Conservation (phyloP, 2,113 vertebrate species). For the Poeciliopsis occidentalis region DNA sequence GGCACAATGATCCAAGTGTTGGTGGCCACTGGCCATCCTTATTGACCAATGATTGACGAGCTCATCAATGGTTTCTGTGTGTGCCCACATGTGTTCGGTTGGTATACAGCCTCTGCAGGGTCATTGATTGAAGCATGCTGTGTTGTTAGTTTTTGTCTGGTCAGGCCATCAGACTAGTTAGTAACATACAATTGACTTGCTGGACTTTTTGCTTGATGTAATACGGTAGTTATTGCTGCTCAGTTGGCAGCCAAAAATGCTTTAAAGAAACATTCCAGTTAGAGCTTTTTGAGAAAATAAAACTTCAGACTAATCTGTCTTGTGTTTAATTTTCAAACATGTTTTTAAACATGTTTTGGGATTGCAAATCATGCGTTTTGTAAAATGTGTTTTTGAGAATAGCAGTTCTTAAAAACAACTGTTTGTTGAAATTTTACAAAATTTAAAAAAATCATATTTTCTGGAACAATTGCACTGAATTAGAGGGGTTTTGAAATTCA, state of each 20-base stretch:
- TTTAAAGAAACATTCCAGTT: not conserved
- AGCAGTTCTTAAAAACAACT: too few relatives aligned
- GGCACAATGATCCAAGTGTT: constrained; percentile 71
- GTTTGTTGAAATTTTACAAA: too few relatives aligned
- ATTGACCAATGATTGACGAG: constrained; percentile 75
- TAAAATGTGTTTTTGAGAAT: too few relatives aligned
- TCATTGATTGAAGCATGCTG: constrained; percentile 54
- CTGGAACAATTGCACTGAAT: too few relatives aligned
- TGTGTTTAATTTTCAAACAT: not conserved
- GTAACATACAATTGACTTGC: constrained; percentile 69
- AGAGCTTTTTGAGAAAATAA: not conserved
- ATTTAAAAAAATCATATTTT: too few relatives aligned
- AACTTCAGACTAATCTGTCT: not conserved
- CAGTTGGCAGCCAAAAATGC: constrained; percentile 20
- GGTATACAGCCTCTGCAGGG: constrained; percentile 38
- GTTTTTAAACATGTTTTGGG: not conserved
- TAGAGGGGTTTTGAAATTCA: too few relatives aligned
- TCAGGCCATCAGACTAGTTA: constrained; percentile 64
- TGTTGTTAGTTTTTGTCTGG: constrained; percentile 56
- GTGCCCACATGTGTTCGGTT: constrained; percentile 50
- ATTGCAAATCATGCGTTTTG: not conserved
- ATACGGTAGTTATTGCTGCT: constrained; percentile 54
- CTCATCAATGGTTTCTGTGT: constrained; percentile 55
- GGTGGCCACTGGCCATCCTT: constrained; percentile 72
- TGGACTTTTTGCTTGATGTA: constrained; percentile 47